Evolutionary conservation across 2,797 vertebrate species (phyloP), one percentile per base, ranked within the genome.

Genomic region (Dipus sagitta): DNA sequence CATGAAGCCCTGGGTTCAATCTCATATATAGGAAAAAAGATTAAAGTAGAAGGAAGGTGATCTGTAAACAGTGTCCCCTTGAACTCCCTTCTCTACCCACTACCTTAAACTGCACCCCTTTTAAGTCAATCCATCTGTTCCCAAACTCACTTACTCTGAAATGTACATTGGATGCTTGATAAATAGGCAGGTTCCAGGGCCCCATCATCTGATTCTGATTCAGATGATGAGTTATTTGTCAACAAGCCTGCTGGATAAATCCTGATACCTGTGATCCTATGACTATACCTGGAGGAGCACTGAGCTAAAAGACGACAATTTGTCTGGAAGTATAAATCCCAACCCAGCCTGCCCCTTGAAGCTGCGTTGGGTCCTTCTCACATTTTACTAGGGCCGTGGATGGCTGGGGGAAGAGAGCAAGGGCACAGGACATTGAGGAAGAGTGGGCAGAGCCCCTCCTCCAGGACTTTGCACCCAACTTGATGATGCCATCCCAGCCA

Each of bases 281-380:
- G 34, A 52, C 32, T 24, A 3, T 9, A 15, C 30, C n/a, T 32
- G 0, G 0, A 60, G 64, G 84, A 91, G 82, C 26, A n/a, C 3
- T 58, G 21, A 64, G 6, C 12, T 54, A 34, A 82, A 80, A 34
- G 52, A 6, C 14, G 70, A 60, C 1, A 7, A 10, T 85, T 90
- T 78, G 20, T 85, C 83, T 88, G 30, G 68, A 85, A 67, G n/a
- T 34, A 32, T n/a, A 77, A 74, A 82, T 88, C n/a, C 52, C 42
- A 88, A 64, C 17, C 67, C 28, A 88, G 54, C 26, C 52, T 47
- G 62, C 34, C 30, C 28, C 74, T 79, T 67, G 71, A 65, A 92
- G 60, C 38, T 47, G 12, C 68, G 23, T 26, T 26, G 58, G 24
- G 20, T 52, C 20, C 8, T 68, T 90, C 79, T 70, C 38, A 30